phyloP scores from a whole-genome alignment of 2,797 vertebrate genomes.

The Rhynchonycteris naso region DNA sequence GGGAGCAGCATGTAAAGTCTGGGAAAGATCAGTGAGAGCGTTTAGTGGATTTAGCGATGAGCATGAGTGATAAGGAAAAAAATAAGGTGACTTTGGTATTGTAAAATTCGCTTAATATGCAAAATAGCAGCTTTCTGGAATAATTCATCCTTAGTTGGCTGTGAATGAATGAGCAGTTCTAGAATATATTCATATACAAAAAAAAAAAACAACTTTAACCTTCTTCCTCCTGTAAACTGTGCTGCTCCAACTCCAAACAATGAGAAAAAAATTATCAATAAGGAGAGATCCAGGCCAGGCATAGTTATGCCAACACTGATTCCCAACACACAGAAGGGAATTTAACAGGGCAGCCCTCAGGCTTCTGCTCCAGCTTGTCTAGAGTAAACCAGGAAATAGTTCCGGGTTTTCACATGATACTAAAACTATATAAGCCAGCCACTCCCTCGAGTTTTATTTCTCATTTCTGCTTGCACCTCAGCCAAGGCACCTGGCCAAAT shows the following conservation, averaged over 20 bases:
- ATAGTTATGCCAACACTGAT: background rate
- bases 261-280: background rate
- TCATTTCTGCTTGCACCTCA: background rate
- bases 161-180: background rate
- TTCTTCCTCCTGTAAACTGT: background rate
- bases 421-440: background rate
- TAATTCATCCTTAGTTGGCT: background rate
- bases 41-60: background rate
- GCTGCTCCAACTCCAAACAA: background rate
- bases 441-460: background rate
- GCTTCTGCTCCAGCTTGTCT: background rate
- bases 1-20: accelerated
- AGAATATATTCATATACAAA: background rate
- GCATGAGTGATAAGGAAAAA: accelerated
- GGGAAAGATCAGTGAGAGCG: accelerated
- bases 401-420: background rate
- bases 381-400: background rate
- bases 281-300: background rate
- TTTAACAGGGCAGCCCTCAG: too few relatives aligned
- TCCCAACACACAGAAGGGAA: accelerated
- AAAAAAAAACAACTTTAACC: background rate
- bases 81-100: background rate
- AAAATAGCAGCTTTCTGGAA: background rate
- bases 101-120: background rate
- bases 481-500: background rate